phyloP scores from a whole-genome alignment of 2,888 invertebrate genomes.

The Antitype chi region DNA sequence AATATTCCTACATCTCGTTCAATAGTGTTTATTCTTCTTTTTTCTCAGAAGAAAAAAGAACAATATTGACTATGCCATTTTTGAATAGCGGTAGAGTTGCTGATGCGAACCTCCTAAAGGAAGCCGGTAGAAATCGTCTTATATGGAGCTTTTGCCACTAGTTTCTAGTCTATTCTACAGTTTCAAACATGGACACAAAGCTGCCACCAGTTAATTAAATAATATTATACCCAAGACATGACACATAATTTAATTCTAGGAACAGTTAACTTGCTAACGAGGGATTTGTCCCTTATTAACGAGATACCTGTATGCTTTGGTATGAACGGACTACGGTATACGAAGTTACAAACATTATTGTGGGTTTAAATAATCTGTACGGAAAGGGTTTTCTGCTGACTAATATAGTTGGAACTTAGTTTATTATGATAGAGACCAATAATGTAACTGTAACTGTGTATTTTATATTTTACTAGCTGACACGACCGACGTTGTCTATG shows the following conservation, averaged over 20 bases:
- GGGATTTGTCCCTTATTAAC: constrained; percentile 28
- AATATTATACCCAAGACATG: constrained; percentile 17
- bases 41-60: no score
- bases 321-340: background rate
- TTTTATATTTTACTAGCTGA: no score
- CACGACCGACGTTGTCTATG: no score
- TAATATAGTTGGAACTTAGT: background rate
- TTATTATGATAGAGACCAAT: background rate
- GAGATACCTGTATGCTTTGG: constrained; percentile 22
- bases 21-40: no score
- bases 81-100: no score
- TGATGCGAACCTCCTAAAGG: no score
- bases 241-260: constrained; percentile 27
- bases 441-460: background rate
- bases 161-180: background rate
- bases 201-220: background rate
- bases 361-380: background rate
- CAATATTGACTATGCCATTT: no score
- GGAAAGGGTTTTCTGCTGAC: background rate
- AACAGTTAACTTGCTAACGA: constrained; percentile 28
- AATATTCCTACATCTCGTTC: no score
- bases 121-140: no score
- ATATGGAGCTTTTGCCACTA: no score
- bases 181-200: constrained; percentile 4
- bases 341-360: constrained; percentile 11